Percentiles rank a stretch among this genome's conserved stretches.
phyloP scores from a whole-genome alignment of 2,113 vertebrate genomes.

The Cranoglanis bouderius region DNA sequence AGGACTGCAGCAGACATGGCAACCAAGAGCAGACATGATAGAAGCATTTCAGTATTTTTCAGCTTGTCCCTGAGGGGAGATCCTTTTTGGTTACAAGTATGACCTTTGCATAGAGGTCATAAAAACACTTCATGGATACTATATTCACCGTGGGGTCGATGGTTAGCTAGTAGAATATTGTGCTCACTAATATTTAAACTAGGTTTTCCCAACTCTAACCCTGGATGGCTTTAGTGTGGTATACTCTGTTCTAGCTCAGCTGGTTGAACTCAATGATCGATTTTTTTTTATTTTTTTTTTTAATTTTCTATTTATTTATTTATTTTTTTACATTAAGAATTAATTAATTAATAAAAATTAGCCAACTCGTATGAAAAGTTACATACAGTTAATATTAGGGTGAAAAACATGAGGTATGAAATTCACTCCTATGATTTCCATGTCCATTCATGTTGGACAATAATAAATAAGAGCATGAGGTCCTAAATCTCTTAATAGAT shows the following conservation, averaged over 20 bases:
- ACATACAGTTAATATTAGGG: background rate
- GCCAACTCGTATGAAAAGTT: background rate
- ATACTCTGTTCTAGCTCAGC: background rate
- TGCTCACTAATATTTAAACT: conserved; percentile 24
- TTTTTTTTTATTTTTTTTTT: too few relatives aligned
- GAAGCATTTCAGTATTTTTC: background rate
- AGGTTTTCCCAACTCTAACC: conserved; percentile 3
- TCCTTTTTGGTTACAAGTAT: background rate
- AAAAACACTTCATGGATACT: background rate
- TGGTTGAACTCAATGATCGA: background rate
- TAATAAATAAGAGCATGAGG: background rate
- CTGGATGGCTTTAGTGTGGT: background rate
- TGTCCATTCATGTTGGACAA: background rate
- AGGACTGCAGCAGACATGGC: background rate
- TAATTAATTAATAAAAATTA: background rate
- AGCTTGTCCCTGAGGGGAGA: background rate
- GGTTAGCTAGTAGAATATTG: conserved; percentile 17
- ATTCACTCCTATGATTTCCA: background rate
- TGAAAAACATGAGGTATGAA: background rate
- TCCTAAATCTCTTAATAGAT: background rate
- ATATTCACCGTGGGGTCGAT: background rate
- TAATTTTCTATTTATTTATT: too few relatives aligned
- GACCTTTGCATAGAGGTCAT: background rate
- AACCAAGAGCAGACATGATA: conserved; percentile 29
- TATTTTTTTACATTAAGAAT: background rate